Base-by-base conservation (phyloP, 2,797 vertebrate genomes). In the Dendrocincla tyrannina region DNA sequence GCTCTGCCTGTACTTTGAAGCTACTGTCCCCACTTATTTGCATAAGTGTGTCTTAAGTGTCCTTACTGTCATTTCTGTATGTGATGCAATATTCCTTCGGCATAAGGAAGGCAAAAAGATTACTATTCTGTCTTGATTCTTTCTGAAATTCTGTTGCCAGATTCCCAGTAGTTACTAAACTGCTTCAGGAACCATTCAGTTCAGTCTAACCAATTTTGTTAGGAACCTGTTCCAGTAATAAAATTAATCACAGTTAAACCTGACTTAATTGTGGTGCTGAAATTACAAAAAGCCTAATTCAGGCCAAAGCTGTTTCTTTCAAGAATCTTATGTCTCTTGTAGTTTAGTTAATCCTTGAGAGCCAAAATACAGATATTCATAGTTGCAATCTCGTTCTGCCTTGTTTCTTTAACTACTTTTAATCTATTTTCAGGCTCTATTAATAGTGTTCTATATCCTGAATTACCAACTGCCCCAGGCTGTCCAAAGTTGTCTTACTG, bases 31-130 rank as follows among this genome's bases (percentile, higher is more conserved):
- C 12, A 4, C 25, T 63, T 23, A 13, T 63, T 88, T 82, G 47
- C 50, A 41, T 70, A 52, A 39, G 32, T 28, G 37, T 78, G 27
- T 91, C 55, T 86, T 91, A 95, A 94, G 95, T 96, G 91, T 90
- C 92, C 96, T 93, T 96, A 92, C 47, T 91, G 73, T 90, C 67
- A 73, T 83, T 91, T 85, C 66, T 76, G n/a, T 84, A 32, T 62
- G 39, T 89, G 47, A 46, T 69, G 55, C 41, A 75, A 41, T 78
- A 42, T 60, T 86, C 22, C 25, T 91, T 75, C 0, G 0, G 33
- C 68, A 42, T 42, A 77, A 94, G 56, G 27, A 73, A 63, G 23
- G 78, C 79, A 15, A 78, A 81, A 95, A 94, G 75, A 44, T 39
- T 4, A 20, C 6, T 33, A 1, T 25, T 55, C 32, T 81, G 1